Base-by-base conservation (phyloP, 2,888 invertebrate species). In the Pelosia muscerda region DNA sequence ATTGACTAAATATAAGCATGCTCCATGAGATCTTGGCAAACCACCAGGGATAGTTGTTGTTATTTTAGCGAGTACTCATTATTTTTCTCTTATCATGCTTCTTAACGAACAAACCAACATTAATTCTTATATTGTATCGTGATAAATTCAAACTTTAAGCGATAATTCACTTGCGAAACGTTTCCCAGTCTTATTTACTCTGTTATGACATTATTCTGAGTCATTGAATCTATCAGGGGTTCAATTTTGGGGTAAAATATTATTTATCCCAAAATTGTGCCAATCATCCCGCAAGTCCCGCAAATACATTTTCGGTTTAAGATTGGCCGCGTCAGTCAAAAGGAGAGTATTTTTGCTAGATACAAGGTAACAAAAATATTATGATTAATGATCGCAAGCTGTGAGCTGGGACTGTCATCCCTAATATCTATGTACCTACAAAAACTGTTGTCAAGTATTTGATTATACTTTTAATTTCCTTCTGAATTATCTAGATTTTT, bases 311-410 rank as follows among this genome's bases (percentile, higher is more conserved):
- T n/a, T 49, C n/a, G n/a, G 9, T 49, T 19, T 49, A n/a, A 49
- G 49, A 49, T 9, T n/a, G 19, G n/a, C 49, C n/a, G 9, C 49
- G 49, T 49, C 49, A 49, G 49, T 49, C 9, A n/a, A 49, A 49
- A 49, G n/a, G n/a, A 49, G 19, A 49, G 49, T 49, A 42, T 42
- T 49, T 49, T 49, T n/a, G 19, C 2, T 8, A n/a, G 19, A n/a
- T 49, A 49, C 49, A 49, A 49, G 49, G 49, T 49, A 49, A 49
- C 49, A n/a, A n/a, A 49, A 49, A 49, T 49, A 49, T 49, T 19
- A 49, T 49, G 49, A 49, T 49, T 49, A 9, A 49, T 49, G 49
- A 9, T 49, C 49, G n/a, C 8, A 5, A 49, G 49, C n/a, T 49
- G n/a, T 49, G n/a, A 49, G n/a, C 49, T 49, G 8, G 49, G 9